Evolutionary conservation across 1,140 invertebrate species (phyloP).

Genomic region (Drosophila erecta): DNA sequence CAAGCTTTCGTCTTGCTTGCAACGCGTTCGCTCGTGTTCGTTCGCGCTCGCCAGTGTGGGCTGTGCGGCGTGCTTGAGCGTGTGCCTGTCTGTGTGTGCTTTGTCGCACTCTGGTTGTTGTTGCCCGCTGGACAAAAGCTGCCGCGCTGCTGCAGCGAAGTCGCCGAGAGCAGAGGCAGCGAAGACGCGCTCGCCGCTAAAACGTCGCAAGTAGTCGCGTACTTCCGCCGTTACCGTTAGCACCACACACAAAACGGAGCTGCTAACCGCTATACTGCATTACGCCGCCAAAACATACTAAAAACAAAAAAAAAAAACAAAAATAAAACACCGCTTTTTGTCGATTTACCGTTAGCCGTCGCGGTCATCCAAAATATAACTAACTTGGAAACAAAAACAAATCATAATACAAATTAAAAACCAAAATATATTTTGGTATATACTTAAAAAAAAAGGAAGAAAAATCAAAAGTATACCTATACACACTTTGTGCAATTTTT

Average conservation of each 20-base stretch:
- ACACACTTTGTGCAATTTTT: slow-evolving; percentile 49
- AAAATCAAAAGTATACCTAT: background rate
- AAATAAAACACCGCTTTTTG: slow-evolving; percentile 7
- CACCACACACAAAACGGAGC: slow-evolving; percentile 65
- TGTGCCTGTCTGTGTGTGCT: background rate
- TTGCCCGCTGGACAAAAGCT: slow-evolving; percentile 32
- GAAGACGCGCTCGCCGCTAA: slow-evolving; percentile 74
- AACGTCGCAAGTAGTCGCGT: slow-evolving; percentile 76
- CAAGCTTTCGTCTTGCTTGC: slow-evolving; percentile 47
- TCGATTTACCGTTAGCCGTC: slow-evolving; percentile 40
- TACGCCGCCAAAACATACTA: slow-evolving; percentile 10
- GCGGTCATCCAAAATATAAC: slow-evolving; percentile 25
- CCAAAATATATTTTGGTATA: slow-evolving; percentile 1
- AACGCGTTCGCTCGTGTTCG: slow-evolving; percentile 44
- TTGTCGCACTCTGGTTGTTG: slow-evolving; percentile 26
- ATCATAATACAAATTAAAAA: slow-evolving; percentile 10
- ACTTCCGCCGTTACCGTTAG: slow-evolving; percentile 82
- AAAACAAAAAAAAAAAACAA: background rate
- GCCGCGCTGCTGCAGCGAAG: slow-evolving; percentile 29
- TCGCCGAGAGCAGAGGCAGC: slow-evolving; percentile 69
- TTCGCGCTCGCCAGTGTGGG: slow-evolving; percentile 8
- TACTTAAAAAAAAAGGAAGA: background rate
- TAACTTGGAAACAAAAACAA: slow-evolving; percentile 19
- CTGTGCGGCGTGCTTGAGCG: slow-evolving; percentile 14
- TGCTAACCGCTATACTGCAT: slow-evolving; percentile 8